Evolutionary conservation across 2,113 vertebrate genomes (phyloP), one percentile per base, ranked within the genome.

Genomic region (Vireo altiloquus): DNA sequence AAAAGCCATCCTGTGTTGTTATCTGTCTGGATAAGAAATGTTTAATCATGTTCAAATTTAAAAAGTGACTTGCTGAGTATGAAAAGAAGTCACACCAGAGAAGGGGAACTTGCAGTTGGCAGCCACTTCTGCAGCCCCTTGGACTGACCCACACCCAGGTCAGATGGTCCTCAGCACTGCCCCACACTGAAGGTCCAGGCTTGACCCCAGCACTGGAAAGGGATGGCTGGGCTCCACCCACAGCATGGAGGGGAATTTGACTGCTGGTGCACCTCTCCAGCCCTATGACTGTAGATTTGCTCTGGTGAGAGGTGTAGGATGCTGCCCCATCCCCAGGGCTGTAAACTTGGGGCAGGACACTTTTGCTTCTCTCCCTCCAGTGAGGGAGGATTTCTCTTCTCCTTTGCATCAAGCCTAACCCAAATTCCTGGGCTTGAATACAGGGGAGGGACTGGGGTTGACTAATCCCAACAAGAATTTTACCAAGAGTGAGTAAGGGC

Each of bases 391-490:
- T 90, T 82, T 82, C 17, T 64, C 8, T 40, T 77, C 52, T 71
- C 7, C 42, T 54, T 64, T 82, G 11, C 20, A 15, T 56, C 11
- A 20, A 83, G 83, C 72, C 87, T 60, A 90, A 50, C 37, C 71
- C 69, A 68, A 0, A 89, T 94, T 93, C 89, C 74, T 82, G 61
- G 13, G 35, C 17, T 82, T 74, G 21, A 8, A 31, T 56, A 37
- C 64, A 71, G 46, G 54, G 72, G 56, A 78, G 31, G 4, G 5
- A 7, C 56, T 20, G 17, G 24, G 21, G 30, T 23, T 82, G 83
- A 79, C 42, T 94, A 59, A 88, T 42, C 39, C 76, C 47, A 76
- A 4, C 13, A 75, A 74, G 71, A 91, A 87, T 95, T 93, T 87
- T 75, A 68, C 59, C 74, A 37, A 22, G 74, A 81, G 35, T 77